Evolutionary conservation across 2,888 invertebrate genomes (phyloP).

Genomic region (Acanthosoma haemorrhoidale): DNA sequence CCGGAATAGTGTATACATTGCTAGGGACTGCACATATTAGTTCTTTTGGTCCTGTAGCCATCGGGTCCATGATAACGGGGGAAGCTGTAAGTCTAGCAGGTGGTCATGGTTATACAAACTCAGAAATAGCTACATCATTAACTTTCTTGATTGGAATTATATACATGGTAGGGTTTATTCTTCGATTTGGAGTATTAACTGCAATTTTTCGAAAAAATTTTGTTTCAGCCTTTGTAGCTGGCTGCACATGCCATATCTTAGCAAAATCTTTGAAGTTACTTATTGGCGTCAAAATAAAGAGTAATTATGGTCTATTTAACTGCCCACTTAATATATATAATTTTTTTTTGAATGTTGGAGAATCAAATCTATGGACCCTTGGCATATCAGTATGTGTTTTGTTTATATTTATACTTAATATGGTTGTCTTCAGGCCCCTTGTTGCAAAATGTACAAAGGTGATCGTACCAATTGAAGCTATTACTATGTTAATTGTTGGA

Average conservation of each 20-base stretch:
- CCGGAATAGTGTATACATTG: conserved; percentile 34
- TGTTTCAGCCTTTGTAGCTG: conserved; percentile 34
- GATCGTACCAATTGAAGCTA: conserved; percentile 34
- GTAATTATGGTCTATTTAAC: conserved; percentile 33
- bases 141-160: conserved; percentile 34
- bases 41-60: conserved; percentile 37
- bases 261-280: conserved; percentile 32
- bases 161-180: conserved; percentile 31
- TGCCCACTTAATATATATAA: conserved; percentile 28
- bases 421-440: conserved; percentile 26
- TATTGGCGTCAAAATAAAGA: conserved; percentile 29
- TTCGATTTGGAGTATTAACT: conserved; percentile 32
- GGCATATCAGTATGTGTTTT: conserved; percentile 28
- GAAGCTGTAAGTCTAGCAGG: conserved; percentile 31
- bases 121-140: conserved; percentile 28
- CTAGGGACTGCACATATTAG: conserved; percentile 36
- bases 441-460: conserved; percentile 30
- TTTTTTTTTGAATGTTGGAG: conserved; percentile 13
- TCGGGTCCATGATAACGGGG: conserved; percentile 37
- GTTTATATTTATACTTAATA: conserved; percentile 28
- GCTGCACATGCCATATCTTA: conserved; percentile 35
- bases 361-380: conserved; percentile 30
- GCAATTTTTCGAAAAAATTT: conserved; percentile 34
- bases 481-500: conserved; percentile 29
- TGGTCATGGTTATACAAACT: conserved; percentile 17